A percentile compares a stretch with the other conserved stretches of the same genome.
Evolutionary conservation across 2,888 invertebrate genomes (phyloP).

Genomic region (Drosophila putrida): DNA sequence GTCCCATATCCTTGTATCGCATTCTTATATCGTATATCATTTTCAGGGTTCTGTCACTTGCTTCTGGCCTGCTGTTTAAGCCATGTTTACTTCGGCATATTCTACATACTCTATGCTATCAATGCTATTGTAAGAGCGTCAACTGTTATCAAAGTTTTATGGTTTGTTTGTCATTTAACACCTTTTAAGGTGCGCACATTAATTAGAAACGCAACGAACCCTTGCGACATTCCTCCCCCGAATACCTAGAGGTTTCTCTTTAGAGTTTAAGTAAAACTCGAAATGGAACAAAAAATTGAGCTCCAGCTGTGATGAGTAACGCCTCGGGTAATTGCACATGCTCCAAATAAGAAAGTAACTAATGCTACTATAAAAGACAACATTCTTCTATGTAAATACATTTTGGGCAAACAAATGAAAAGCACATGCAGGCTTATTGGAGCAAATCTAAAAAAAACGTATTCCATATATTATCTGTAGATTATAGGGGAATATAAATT

Average conservation of each 20-base stretch:
- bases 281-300: neutral
- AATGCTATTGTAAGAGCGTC: constrained; percentile 49
- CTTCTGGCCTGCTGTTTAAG: constrained; percentile 62
- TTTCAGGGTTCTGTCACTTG: constrained; percentile 45
- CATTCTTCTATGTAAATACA: neutral
- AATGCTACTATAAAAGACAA: constrained; percentile 30
- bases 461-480: too few species aligned
- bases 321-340: constrained; percentile 28
- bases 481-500: too few species aligned
- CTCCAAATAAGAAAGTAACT: constrained; percentile 41
- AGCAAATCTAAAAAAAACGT: too few species aligned
- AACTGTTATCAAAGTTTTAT: constrained; percentile 79
- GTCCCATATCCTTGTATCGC: constrained; percentile 21
- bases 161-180: constrained; percentile 83
- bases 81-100: constrained; percentile 43
- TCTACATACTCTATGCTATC: constrained; percentile 30
- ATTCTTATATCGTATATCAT: constrained; percentile 62
- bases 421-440: too few species aligned
- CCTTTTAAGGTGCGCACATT: constrained; percentile 76
- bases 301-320: constrained; percentile 49
- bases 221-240: constrained; percentile 40
- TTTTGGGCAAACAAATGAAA: neutral
- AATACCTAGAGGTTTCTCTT: neutral
- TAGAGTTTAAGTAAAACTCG: neutral
- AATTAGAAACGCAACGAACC: constrained; percentile 78